Base-by-base conservation (phyloP, 2,888 invertebrate genomes). In the Tholera decimalis region DNA sequence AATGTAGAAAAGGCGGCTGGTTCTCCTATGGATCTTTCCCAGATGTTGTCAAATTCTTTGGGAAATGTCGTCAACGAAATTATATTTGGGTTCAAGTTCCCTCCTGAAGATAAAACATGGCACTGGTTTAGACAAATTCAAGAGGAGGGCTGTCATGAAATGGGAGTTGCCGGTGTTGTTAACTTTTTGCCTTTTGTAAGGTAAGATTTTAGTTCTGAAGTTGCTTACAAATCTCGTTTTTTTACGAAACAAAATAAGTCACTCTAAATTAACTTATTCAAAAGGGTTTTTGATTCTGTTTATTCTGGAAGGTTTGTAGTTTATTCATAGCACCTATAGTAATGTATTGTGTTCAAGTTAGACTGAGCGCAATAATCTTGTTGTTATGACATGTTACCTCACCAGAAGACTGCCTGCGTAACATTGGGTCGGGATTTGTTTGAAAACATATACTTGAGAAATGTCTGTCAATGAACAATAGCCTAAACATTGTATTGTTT, bases 121-220 rank as follows among this genome's bases (percentile, higher is more conserved):
- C 93, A 93, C 61, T 98, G 98, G 96, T 92, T 98, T 61, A 96
- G 97, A 83, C 93, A 97, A 79, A 93, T 98, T 55, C 98, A 98
- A 89, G 98, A 98, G 86, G 98, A 98, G 88, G 98, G 98, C 0
- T 97, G 97, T 53, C 97, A 98, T 86, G 96, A 97, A 82, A 97
- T 98, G 86, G 98, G 98, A 0, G 96, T 98, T 3, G 97, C 98
- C 0, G 98, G 98, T 2, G 96, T 97, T 13, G 96, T 98, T 3
- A 98, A 98, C 90, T 98, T 98, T 91, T 93, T 98, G 73, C 98
- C 98, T 15, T 97, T 97, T 86, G 91, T 98, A 46, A 97, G 98
- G 97, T 98, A 86, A 58, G 54, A 9, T 33, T 37, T n/a, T 33
- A 57, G 11, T 33, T 7, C 11, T 26, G 18, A 28, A 18, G n/a